These are phyloP conservation scores for Hypomesus transpacificus DNA, from an alignment of 2,113 vertebrate genomes.

Conservation along the genomic window DNA sequence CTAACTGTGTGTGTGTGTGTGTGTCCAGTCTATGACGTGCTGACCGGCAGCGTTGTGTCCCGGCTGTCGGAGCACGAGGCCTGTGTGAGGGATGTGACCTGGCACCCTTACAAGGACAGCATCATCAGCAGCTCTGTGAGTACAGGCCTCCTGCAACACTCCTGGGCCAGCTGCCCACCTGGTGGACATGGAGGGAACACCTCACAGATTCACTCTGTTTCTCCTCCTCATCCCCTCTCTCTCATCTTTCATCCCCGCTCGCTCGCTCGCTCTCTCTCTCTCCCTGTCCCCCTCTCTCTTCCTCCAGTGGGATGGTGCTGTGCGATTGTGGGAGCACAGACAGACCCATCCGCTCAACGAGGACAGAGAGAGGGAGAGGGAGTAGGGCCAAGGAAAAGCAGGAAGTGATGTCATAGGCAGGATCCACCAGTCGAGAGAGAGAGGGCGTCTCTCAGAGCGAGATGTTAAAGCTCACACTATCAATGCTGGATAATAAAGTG, in stretches of 20 bases:
- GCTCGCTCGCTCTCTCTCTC: neutral
- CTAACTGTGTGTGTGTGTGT: neutral
- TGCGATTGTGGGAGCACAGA: slow-evolving; percentile 84
- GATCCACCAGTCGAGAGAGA: slow-evolving; percentile 28
- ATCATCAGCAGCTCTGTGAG: slow-evolving; percentile 91
- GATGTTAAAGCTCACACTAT: slow-evolving; percentile 38
- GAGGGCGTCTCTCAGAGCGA: slow-evolving; percentile 27
- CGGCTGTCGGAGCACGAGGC: slow-evolving; percentile 81
- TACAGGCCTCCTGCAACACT: slow-evolving; percentile 2
- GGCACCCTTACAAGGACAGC: slow-evolving; percentile 87
- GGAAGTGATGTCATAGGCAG: slow-evolving; percentile 12
- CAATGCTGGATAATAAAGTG: slow-evolving; percentile 42
- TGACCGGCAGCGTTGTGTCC: slow-evolving; percentile 79
- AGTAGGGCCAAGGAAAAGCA: neutral
- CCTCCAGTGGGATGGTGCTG: slow-evolving; percentile 83
- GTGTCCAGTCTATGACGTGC: slow-evolving; percentile 81
- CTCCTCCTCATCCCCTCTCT: neutral
- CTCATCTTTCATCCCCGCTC: neutral
- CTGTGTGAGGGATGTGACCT: slow-evolving; percentile 87
- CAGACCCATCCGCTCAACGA: slow-evolving; percentile 78
- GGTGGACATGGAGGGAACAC: neutral
- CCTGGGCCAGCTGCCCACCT: too few relatives aligned
- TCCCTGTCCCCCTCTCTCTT: slow-evolving; percentile 7
- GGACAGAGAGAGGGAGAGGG: slow-evolving; percentile 43
- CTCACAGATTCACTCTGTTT: neutral